Evolutionary conservation across 2,797 vertebrate species (phyloP).

Genomic region (Oreonectes daqikongensis): DNA sequence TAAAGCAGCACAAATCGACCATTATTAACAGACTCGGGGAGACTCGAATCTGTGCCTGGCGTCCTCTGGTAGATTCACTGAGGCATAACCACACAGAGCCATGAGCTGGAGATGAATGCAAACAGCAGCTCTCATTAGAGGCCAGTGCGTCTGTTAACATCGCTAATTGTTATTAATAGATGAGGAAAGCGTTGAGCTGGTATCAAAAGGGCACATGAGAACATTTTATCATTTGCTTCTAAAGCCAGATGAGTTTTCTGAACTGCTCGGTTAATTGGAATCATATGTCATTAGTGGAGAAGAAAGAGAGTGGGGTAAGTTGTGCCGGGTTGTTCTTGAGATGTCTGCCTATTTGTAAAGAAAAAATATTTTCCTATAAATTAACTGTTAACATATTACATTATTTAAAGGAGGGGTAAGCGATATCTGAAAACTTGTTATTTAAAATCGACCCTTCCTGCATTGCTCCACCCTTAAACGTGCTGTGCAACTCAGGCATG

Average conservation of each 20-base stretch:
- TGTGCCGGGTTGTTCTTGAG: background rate
- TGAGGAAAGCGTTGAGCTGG: constrained; percentile 26
- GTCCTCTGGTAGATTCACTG: constrained; percentile 12
- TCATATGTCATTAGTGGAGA: background rate
- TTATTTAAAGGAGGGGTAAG: too few species aligned
- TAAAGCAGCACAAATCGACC: constrained; percentile 33
- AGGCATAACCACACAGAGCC: constrained; percentile 30
- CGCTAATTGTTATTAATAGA: constrained; percentile 47
- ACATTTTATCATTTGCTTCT: constrained; percentile 10
- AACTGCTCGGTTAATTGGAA: constrained; percentile 13
- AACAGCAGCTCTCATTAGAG: constrained; percentile 32
- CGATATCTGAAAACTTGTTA: too few species aligned
- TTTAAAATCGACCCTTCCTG: too few species aligned
- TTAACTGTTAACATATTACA: too few species aligned
- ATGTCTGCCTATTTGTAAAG: background rate
- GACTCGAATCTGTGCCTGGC: background rate
- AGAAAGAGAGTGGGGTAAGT: too few species aligned
- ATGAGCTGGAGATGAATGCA: constrained; percentile 20
- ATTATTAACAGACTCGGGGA: constrained; percentile 39
- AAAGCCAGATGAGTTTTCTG: background rate
- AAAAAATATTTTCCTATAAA: background rate
- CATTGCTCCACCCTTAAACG: too few species aligned
- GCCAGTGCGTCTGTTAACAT: constrained; percentile 22
- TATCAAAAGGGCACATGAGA: constrained; percentile 15
- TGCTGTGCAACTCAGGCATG: too few species aligned